Conservation (phyloP, 2,113 vertebrate genomes). For the Rhinichthys klamathensis region DNA sequence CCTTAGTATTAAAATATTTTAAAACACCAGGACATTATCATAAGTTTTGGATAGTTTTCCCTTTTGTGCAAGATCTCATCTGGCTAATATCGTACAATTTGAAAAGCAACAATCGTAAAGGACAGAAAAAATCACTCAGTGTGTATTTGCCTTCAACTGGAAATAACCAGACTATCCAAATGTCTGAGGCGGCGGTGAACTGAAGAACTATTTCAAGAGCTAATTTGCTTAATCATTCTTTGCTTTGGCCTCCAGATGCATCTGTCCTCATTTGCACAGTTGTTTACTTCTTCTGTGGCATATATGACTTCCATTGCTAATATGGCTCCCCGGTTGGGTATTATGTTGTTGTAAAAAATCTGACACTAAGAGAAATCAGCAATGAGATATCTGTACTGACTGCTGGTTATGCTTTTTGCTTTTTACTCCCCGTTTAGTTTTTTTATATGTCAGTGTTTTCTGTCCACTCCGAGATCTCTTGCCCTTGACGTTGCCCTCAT, state of each 20-base stretch:
- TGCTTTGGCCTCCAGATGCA: conserved; percentile 1
- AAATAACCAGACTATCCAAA: not conserved
- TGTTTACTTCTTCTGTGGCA: conserved; percentile 3
- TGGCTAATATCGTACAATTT: not conserved
- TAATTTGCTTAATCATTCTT: conserved; percentile 34
- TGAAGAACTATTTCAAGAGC: conserved; percentile 12
- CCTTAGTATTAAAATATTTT: not conserved
- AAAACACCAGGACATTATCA: not conserved
- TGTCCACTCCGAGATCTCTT: not conserved
- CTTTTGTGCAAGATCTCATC: not conserved
- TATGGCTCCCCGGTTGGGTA: not conserved
- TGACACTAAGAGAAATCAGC: conserved; percentile 10
- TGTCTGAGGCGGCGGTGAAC: not conserved
- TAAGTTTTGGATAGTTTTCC: not conserved
- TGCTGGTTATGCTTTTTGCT: not conserved
- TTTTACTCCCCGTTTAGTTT: not conserved
- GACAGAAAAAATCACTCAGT: not conserved
- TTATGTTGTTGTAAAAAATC: not conserved
- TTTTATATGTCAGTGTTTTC: not conserved
- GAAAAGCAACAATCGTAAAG: not conserved
- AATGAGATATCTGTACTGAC: conserved; percentile 17
- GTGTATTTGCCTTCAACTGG: not conserved
- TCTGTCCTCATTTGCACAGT: conserved; percentile 17
- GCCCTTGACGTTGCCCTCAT: not conserved
- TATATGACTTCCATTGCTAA: not conserved